Percentiles rank a stretch among this genome's conserved stretches.
phyloP scores from a whole-genome alignment of 53 echinoderm and acorn worm genomes.

The Henricia sp. region DNA sequence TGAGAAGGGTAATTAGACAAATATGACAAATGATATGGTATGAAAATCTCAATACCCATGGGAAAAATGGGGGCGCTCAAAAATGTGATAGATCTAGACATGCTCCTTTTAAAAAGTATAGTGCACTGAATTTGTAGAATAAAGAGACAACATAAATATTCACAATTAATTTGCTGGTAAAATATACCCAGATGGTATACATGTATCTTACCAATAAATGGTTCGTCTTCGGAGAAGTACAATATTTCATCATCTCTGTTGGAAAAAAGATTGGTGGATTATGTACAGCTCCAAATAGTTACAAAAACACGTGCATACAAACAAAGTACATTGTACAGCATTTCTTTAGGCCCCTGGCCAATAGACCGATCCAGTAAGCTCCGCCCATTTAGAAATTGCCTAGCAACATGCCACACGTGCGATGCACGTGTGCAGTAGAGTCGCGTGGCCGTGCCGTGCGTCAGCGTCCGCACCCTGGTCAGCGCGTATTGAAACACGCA shows the following conservation, averaged over 20 bases:
- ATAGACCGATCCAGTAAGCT: no score
- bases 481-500: no score
- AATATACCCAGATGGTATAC: neutral
- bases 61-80: neutral
- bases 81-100: neutral
- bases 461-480: no score
- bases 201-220: slow-evolving; percentile 79
- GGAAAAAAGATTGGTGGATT: slow-evolving; percentile 5
- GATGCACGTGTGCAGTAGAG: no score
- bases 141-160: neutral
- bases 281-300: neutral
- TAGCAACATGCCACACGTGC: no score
- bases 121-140: neutral
- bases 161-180: neutral
- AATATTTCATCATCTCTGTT: slow-evolving; percentile 93
- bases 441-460: no score
- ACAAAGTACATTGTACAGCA: neutral
- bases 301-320: neutral
- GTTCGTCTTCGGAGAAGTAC: slow-evolving; percentile 85
- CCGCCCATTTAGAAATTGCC: no score
- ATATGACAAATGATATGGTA: neutral
- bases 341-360: neutral
- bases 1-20: no score
- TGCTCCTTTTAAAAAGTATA: neutral
- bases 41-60: neutral